These are phyloP conservation scores for Conus betulinus DNA, from an alignment of 1,140 invertebrate species.

Conservation along the genomic window DNA sequence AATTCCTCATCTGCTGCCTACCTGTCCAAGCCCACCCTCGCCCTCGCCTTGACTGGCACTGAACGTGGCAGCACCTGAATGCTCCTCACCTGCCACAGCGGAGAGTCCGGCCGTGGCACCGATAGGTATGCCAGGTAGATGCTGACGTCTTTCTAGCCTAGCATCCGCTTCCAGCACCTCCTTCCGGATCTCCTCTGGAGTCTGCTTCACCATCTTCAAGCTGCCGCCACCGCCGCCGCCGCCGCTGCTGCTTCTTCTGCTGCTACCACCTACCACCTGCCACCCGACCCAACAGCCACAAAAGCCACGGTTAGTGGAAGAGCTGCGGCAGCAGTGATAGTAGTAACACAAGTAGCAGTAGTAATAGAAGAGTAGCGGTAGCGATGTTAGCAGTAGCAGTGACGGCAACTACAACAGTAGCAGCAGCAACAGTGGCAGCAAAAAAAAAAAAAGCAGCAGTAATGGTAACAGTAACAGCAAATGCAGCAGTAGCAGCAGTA, in stretches of 20 bases:
- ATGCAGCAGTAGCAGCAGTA: no score
- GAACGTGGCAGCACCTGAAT: no score
- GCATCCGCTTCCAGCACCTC: conserved; percentile 17
- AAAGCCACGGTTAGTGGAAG: no score
- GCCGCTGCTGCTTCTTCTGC: not conserved
- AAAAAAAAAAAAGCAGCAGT: no score
- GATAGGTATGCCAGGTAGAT: conserved; percentile 6
- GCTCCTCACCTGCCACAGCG: not conserved
- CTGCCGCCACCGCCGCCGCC: not conserved
- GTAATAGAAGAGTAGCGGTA: not conserved
- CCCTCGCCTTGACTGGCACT: not conserved
- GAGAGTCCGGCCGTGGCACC: not conserved
- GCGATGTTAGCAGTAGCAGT: not conserved
- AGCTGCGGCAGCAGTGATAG: no score
- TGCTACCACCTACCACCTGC: not conserved
- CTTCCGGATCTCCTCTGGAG: conserved; percentile 18
- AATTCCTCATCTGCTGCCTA: not conserved
- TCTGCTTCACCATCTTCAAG: conserved; percentile 14
- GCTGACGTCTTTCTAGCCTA: conserved; percentile 32
- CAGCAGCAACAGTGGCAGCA: no score
- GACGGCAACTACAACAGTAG: no score
- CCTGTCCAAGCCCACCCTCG: not conserved
- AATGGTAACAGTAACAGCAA: no score
- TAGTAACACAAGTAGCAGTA: no score
- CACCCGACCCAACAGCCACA: no score